Evolutionary conservation across 2,888 invertebrate species (phyloP), one percentile per base, ranked within the genome.

Genomic region (Deroplatys truncata): DNA sequence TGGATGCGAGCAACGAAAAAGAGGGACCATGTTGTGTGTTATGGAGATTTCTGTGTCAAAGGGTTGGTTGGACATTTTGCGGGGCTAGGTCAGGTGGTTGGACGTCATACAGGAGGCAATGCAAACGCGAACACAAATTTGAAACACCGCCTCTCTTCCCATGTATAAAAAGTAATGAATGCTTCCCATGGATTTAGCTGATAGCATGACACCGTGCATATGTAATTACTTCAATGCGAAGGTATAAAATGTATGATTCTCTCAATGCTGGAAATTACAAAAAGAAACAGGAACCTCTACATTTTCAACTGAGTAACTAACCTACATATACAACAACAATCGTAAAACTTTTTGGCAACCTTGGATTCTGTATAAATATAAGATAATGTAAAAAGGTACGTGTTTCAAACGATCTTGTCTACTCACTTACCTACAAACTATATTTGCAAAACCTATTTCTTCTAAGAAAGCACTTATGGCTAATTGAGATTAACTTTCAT

Each of bases 31-130:
- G 87, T 83, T 49, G 87, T 87, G 72, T 20, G 25, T 87, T n/a
- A 87, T 83, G 87, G 35, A 87, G 28, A 87, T 87, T 87, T 86
- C 15, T 83, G 56, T 72, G 87, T 83, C 87, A 83, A 87, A 87
- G 83, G 82, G 83, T 43, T 86, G 82, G 83, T 43, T 86, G 31
- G 35, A 28, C 82, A 83, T 35, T 82, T 87, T 82, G 56, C 25
- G 56, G 56, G 56, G 56, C 56, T 25, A 72, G 56, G 56, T 72
- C 56, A 72, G 56, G 56, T 72, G 20, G 56, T 20, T 72, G 56
- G 20, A 72, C 56, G 56, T 72, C 25, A 72, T 72, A 72, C 56
- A 72, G 20, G 16, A 13, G 56, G 16, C 56, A 56, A 20, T 16
- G 16, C 56, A 16, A 56, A 56, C 56, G 20, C 56, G 1, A 56